Evolutionary conservation across 2,888 invertebrate species (phyloP).

Genomic region (Ceraclea dissimilis): DNA sequence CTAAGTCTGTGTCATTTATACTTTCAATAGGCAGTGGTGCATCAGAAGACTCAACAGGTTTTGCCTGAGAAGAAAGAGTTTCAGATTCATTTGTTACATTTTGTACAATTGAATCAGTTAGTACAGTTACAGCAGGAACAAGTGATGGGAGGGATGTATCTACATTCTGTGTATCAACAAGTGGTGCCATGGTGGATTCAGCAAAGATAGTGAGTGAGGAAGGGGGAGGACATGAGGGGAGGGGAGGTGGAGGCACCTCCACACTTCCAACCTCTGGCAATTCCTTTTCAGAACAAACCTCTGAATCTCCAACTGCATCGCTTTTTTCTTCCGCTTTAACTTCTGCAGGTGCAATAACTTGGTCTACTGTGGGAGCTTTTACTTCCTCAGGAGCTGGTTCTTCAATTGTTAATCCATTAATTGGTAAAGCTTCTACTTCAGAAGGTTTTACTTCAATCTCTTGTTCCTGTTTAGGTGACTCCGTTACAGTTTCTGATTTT

Average conservation of each 20-base stretch:
- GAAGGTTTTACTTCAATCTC: conserved; percentile 5
- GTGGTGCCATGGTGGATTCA: conserved; percentile 56
- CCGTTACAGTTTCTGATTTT: neutral
- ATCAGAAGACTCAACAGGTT: conserved; percentile 2
- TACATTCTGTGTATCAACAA: conserved; percentile 17
- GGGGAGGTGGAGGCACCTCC: conserved; percentile 62
- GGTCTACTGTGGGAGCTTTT: conserved; percentile 11
- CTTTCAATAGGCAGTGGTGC: conserved; percentile 7
- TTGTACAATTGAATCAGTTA: conserved; percentile 7
- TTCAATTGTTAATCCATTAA: conserved; percentile 23
- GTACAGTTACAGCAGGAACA: conserved; percentile 10
- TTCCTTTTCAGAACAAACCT: conserved; percentile 43
- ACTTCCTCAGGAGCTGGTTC: conserved; percentile 17
- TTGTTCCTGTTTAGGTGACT: conserved; percentile 5
- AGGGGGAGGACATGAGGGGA: conserved; percentile 67
- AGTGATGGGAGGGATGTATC: conserved; percentile 16
- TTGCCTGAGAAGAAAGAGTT: conserved; percentile 10
- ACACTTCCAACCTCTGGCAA: conserved; percentile 47
- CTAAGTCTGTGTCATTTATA: conserved; percentile 10
- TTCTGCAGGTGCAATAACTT: conserved; percentile 14
- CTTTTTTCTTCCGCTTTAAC: conserved; percentile 18
- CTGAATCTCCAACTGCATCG: conserved; percentile 42
- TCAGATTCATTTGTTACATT: conserved; percentile 12
- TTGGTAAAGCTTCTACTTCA: conserved; percentile 15
- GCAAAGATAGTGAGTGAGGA: conserved; percentile 69